Conservation (phyloP, 2,888 invertebrate species). For the Phytoseiulus persimilis region DNA sequence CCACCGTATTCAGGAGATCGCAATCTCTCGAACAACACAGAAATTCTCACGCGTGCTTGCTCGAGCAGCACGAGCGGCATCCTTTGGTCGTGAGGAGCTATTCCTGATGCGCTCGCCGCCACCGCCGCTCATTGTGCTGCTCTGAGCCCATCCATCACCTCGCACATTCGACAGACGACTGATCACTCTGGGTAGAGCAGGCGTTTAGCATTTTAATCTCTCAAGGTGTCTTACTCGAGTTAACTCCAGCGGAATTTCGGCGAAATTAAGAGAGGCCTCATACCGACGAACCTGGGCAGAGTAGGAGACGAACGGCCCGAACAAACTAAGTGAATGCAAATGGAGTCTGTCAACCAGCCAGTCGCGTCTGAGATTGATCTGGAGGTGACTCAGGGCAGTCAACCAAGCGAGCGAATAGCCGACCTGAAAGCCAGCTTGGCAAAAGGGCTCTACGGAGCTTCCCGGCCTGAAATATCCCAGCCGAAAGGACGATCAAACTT, state of each 20-base stretch:
- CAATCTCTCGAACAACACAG: not conserved
- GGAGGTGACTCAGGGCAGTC: not conserved
- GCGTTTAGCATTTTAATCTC: not conserved
- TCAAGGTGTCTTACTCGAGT: not conserved
- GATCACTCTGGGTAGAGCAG: not conserved
- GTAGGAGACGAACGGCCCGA: not conserved
- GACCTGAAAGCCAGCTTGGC: not conserved
- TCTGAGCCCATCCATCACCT: not conserved
- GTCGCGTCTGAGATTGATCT: not conserved
- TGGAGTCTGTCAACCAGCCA: not conserved
- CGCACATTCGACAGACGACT: not conserved
- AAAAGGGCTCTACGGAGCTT: too few species aligned
- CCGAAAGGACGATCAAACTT: too few species aligned
- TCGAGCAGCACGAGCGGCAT: not conserved
- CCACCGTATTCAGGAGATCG: slow-evolving; percentile 24
- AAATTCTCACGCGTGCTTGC: not conserved
- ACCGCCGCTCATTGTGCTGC: not conserved
- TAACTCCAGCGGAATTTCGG: not conserved
- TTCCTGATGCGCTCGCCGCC: not conserved
- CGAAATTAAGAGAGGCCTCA: not conserved
- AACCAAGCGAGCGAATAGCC: not conserved
- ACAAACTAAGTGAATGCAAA: not conserved
- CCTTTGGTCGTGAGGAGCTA: not conserved
- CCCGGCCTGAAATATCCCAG: not conserved
- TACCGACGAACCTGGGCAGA: not conserved